Evolutionary conservation across 2,113 vertebrate genomes (phyloP).

Genomic region (Hippocampus zosterae): DNA sequence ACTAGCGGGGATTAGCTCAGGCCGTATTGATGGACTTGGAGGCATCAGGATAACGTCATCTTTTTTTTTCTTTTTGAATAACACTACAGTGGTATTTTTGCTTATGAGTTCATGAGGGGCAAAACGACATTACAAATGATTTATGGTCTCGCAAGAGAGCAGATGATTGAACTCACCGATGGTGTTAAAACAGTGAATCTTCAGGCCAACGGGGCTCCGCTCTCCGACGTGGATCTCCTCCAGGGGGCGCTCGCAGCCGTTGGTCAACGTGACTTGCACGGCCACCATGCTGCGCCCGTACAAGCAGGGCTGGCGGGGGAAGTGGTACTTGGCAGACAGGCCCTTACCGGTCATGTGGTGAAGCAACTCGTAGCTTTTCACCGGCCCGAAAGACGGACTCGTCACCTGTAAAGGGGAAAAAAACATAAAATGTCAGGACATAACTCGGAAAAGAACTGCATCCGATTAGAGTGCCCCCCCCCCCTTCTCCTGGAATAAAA

Average conservation of each 20-base stretch:
- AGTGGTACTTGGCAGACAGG: conserved; percentile 84
- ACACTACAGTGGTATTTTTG: background rate
- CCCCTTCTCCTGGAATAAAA: background rate
- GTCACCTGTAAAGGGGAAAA: conserved; percentile 70
- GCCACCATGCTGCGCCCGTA: conserved; percentile 84
- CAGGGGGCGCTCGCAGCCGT: conserved; percentile 79
- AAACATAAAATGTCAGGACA: background rate
- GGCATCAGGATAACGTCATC: background rate
- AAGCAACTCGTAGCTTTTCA: conserved; percentile 81
- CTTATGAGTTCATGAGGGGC: background rate
- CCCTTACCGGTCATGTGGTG: conserved; percentile 95
- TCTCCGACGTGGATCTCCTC: conserved; percentile 83
- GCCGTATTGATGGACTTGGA: conserved; percentile 6
- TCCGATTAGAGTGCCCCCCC: conserved; percentile 15
- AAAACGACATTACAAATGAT: no score
- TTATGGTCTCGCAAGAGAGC: background rate
- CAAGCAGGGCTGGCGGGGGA: conserved; percentile 83
- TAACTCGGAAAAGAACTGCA: background rate
- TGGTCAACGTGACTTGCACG: conserved; percentile 83
- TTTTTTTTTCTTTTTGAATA: background rate
- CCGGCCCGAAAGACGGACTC: conserved; percentile 77
- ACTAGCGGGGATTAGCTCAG: conserved; percentile 44
- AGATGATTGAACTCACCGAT: conserved; percentile 52
- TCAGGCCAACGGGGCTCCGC: conserved; percentile 72
- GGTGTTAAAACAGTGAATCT: conserved; percentile 81